Conservation (phyloP, 2,888 invertebrate genomes). For the Diaprepes abbreviatus region DNA sequence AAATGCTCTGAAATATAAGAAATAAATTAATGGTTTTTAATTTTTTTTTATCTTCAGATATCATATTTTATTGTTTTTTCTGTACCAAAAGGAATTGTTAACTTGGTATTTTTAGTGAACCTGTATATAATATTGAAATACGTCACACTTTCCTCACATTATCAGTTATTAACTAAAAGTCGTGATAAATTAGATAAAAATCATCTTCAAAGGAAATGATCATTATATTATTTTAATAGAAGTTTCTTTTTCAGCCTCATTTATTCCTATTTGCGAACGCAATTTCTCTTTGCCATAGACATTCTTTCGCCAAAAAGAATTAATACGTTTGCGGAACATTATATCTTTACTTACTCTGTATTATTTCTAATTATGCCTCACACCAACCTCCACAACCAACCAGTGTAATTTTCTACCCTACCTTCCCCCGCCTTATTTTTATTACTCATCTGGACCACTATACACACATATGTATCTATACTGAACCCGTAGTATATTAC, state of each 20-base stretch:
- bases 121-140: too few relatives aligned
- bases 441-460: constrained; percentile 54
- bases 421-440: neutral
- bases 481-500: constrained; percentile 65
- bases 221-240: too few relatives aligned
- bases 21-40: too few relatives aligned
- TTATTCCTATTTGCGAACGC: constrained; percentile 6
- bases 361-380: constrained; percentile 66
- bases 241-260: neutral
- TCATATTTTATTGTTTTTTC: too few relatives aligned
- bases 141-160: too few relatives aligned
- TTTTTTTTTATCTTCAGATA: too few relatives aligned
- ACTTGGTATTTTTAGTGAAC: too few relatives aligned
- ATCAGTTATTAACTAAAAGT: too few relatives aligned
- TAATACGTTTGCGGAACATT: constrained; percentile 22
- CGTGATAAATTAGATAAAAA: too few relatives aligned
- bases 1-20: too few relatives aligned
- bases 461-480: constrained; percentile 64
- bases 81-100: too few relatives aligned
- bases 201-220: too few relatives aligned
- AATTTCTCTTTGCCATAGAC: constrained; percentile 6
- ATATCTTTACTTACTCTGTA: constrained; percentile 60
- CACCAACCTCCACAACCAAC: constrained; percentile 34
- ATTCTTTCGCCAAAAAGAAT: neutral
- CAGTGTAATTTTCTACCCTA: neutral